Conservation (phyloP, 1,140 invertebrate genomes). For the Lasaia peninsularis region DNA sequence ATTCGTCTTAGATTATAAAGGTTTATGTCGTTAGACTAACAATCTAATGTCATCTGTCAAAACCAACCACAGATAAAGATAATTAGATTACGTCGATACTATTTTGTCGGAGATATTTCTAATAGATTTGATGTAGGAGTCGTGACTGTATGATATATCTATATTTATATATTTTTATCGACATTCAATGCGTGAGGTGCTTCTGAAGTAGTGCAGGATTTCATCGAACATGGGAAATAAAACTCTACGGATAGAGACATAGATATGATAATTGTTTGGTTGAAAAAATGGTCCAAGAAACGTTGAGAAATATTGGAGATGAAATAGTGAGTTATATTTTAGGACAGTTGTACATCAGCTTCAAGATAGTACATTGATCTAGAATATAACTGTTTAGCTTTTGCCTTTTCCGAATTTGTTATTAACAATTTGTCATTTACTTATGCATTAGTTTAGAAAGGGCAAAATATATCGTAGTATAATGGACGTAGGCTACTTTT, state of each 20-base stretch:
- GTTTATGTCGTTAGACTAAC: background rate
- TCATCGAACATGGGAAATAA: background rate
- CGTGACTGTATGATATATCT: slow-evolving; percentile 40
- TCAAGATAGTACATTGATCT: background rate
- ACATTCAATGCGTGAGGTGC: background rate
- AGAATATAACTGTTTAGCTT: background rate
- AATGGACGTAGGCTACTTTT: no score
- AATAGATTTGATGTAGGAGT: slow-evolving; percentile 32
- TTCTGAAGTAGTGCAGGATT: background rate
- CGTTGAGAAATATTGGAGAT: background rate
- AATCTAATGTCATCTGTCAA: background rate
- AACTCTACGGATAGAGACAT: background rate
- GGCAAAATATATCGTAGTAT: no score
- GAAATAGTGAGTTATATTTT: background rate
- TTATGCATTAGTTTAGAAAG: no score
- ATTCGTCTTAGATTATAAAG: background rate
- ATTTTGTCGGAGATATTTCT: slow-evolving; percentile 25
- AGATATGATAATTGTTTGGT: background rate
- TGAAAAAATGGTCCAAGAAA: background rate
- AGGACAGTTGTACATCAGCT: background rate
- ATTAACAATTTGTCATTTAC: no score
- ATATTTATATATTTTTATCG: slow-evolving; percentile 35
- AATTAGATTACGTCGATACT: slow-evolving; percentile 31
- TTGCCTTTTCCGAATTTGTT: background rate
- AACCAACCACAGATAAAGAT: background rate